Percentiles rank a stretch among this genome's conserved stretches.
phyloP scores from a whole-genome alignment of 2,797 vertebrate species.

The Synanceia verrucosa region DNA sequence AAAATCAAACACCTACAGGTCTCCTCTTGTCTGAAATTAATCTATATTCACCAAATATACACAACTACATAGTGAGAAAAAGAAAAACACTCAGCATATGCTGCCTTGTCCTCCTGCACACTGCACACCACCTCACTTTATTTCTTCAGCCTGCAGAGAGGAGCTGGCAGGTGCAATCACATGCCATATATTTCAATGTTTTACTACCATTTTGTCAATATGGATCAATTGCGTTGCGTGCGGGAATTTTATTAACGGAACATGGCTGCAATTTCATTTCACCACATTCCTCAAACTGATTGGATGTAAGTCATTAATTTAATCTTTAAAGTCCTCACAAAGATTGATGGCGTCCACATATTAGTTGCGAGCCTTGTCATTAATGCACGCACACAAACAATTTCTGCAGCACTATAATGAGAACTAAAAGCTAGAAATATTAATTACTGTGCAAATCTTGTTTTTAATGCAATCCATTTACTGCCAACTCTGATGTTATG shows the following conservation, averaged over 20 bases:
- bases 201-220: constrained; percentile 31
- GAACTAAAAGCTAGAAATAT: constrained; percentile 50
- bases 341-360: constrained; percentile 28
- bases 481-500: constrained; percentile 41
- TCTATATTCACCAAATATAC: too few species aligned
- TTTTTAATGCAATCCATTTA: constrained; percentile 47
- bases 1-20: not conserved
- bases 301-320: constrained; percentile 16
- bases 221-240: constrained; percentile 40
- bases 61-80: not conserved
- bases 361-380: constrained; percentile 29
- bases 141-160: constrained; percentile 1
- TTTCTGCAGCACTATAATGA: constrained; percentile 28
- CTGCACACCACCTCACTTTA: constrained; percentile 11
- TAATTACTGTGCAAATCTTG: constrained; percentile 55
- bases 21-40: not conserved
- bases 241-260: constrained; percentile 56
- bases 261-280: constrained; percentile 33
- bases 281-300: constrained; percentile 32
- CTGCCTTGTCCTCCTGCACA: not conserved
- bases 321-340: constrained; percentile 31
- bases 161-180: constrained; percentile 6
- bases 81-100: not conserved
- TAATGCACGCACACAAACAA: constrained; percentile 25
- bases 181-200: constrained; percentile 31